Conservation (phyloP, 1,140 invertebrate genomes). For the Microvelia longipes region DNA sequence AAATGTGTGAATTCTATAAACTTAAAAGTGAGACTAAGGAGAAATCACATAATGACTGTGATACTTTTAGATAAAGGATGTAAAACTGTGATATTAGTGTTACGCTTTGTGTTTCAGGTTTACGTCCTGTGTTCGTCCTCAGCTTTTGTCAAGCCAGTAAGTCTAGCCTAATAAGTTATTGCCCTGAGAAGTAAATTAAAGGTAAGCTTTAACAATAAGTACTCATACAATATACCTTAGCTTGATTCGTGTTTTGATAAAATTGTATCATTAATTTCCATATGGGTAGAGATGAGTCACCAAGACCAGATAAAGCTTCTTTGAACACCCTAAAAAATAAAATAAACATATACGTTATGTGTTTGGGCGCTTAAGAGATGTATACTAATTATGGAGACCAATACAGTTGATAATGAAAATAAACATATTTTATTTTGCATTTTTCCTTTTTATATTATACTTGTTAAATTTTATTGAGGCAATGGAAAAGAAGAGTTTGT, state of each 20-base stretch:
- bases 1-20: too few species aligned
- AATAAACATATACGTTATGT: background rate
- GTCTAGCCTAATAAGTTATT: too few species aligned
- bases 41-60: too few species aligned
- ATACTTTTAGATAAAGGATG: too few species aligned
- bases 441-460: background rate
- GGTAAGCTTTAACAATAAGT: too few species aligned
- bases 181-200: too few species aligned
- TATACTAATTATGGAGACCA: background rate
- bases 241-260: conserved; percentile 29
- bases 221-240: conserved; percentile 15
- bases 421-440: background rate
- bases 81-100: background rate
- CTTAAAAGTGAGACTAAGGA: too few species aligned
- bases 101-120: too few species aligned
- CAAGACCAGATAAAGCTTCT: conserved; percentile 29
- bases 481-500: background rate
- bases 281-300: conserved; percentile 30
- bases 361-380: background rate
- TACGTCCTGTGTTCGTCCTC: too few species aligned
- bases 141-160: too few species aligned
- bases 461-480: background rate
- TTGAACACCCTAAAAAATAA: conserved; percentile 21
- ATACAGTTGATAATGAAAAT: background rate
- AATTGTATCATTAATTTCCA: conserved; percentile 34